These are phyloP conservation scores for Scaptomyza montana DNA, from an alignment of 1,140 invertebrate genomes.

Conservation along the genomic window DNA sequence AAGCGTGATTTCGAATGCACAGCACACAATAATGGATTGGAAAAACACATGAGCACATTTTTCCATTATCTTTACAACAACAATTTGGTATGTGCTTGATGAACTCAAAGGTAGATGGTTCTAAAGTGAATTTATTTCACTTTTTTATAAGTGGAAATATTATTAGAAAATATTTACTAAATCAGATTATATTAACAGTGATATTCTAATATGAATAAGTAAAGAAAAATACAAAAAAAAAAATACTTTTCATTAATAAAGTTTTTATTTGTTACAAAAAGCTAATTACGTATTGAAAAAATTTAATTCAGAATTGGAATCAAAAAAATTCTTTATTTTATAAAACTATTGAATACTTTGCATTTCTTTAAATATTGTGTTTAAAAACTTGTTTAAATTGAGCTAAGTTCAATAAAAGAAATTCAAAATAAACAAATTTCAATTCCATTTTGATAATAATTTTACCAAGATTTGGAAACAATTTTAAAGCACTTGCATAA, in stretches of 20 bases:
- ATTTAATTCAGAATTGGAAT: too few relatives aligned
- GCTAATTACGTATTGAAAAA: too few relatives aligned
- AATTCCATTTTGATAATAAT: too few relatives aligned
- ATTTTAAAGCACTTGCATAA: too few relatives aligned
- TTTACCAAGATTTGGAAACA: background rate
- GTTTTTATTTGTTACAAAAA: too few relatives aligned
- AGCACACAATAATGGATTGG: background rate
- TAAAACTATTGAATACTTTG: too few relatives aligned
- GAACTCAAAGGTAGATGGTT: background rate
- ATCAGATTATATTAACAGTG: background rate
- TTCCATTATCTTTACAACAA: slow-evolving; percentile 1
- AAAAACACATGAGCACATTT: slow-evolving; percentile 12
- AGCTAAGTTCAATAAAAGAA: too few relatives aligned
- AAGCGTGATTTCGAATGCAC: slow-evolving; percentile 7
- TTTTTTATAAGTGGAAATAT: background rate
- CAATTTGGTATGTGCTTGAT: background rate
- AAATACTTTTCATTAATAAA: background rate
- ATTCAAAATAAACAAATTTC: too few relatives aligned
- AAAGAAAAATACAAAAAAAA: background rate
- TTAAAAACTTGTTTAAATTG: too few relatives aligned
- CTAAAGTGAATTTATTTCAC: background rate
- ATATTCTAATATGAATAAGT: background rate
- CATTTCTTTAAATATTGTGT: too few relatives aligned
- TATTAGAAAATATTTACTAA: background rate
- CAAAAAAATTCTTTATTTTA: too few relatives aligned